Conservation (phyloP, 2,888 invertebrate species). For the Epinotia brunnichana region DNA sequence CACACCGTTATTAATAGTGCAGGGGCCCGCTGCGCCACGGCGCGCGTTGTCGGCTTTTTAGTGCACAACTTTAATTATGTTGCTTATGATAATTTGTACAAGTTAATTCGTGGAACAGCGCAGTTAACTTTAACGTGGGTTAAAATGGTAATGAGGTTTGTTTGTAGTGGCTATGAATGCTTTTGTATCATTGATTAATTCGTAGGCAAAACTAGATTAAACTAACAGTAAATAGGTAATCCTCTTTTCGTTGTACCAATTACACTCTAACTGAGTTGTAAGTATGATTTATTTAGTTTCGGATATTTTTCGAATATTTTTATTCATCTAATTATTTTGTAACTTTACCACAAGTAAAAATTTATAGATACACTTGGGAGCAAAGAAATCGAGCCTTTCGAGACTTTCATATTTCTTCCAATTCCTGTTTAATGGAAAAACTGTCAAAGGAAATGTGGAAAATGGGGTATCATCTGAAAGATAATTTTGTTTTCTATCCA, state of each 20-base stretch:
- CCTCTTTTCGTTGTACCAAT: neutral
- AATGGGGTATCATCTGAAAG: too few species aligned
- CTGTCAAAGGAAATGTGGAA: too few species aligned
- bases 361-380: too few species aligned
- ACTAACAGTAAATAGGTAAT: too few species aligned
- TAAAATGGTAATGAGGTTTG: conserved; percentile 30
- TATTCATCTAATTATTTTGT: too few species aligned
- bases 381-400: too few species aligned
- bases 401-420: too few species aligned
- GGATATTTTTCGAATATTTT: neutral
- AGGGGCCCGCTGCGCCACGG: conserved; percentile 31
- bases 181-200: conserved; percentile 14
- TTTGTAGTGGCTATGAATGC: conserved; percentile 26
- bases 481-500: too few species aligned
- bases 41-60: conserved; percentile 29
- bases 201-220: conserved; percentile 1
- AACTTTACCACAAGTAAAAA: too few species aligned
- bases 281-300: neutral
- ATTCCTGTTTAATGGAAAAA: too few species aligned
- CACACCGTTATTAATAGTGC: conserved; percentile 41
- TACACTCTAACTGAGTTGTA: neutral
- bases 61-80: conserved; percentile 40
- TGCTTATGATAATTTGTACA: conserved; percentile 40
- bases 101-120: conserved; percentile 25
- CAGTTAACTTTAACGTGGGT: conserved; percentile 27